phyloP scores from a whole-genome alignment of 2,888 invertebrate species.

The Caenorhabditis japonica region DNA sequence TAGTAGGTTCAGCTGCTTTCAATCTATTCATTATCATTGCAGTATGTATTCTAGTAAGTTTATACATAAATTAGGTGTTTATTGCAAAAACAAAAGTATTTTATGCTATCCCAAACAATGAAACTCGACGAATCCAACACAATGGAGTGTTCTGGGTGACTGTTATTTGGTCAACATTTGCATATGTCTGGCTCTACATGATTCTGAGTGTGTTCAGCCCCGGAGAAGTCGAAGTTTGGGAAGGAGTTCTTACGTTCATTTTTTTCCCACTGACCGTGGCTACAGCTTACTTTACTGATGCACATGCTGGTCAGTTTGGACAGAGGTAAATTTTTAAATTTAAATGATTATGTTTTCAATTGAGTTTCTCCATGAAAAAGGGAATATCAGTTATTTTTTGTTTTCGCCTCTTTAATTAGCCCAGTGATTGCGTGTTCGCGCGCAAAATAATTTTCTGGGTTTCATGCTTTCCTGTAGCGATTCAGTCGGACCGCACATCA shows the following conservation, averaged over 20 bases:
- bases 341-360: neutral
- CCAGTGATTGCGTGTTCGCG: too few species aligned
- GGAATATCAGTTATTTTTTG: too few species aligned
- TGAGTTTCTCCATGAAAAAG: too few species aligned
- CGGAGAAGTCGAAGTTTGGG: constrained; percentile 75
- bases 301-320: constrained; percentile 77
- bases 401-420: too few species aligned
- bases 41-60: constrained; percentile 84
- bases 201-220: constrained; percentile 86
- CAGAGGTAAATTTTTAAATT: constrained; percentile 41
- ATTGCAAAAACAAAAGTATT: constrained; percentile 77
- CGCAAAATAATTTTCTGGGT: too few species aligned
- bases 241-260: constrained; percentile 86
- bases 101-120: constrained; percentile 74
- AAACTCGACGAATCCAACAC: constrained; percentile 75
- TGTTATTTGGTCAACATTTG: constrained; percentile 96
- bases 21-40: constrained; percentile 97
- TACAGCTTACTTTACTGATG: constrained; percentile 94
- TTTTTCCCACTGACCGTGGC: constrained; percentile 96
- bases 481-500: too few species aligned
- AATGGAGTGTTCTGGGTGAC: constrained; percentile 86
- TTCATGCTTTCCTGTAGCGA: too few species aligned
- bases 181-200: constrained; percentile 97
- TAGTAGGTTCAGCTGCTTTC: constrained; percentile 98
- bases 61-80: neutral